phyloP scores from a whole-genome alignment of 2,797 vertebrate species.

The Brachymystax lenok region DNA sequence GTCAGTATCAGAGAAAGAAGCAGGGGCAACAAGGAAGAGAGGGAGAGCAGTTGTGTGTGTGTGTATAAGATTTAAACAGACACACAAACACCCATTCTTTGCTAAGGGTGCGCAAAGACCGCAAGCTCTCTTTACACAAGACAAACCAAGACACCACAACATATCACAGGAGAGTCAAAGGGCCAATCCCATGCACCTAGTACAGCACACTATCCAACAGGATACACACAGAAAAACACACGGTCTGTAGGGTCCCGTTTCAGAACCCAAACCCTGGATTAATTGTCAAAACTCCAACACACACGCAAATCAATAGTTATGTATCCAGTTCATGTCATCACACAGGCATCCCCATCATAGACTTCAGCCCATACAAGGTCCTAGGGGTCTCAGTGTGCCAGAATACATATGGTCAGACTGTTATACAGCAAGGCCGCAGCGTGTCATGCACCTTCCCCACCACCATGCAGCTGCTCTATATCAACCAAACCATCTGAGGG shows the following conservation, averaged over 20 bases:
- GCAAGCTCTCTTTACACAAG: not conserved
- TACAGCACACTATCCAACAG: not conserved
- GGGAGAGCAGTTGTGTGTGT: not conserved
- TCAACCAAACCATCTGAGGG: not conserved
- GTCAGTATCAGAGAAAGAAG: not conserved
- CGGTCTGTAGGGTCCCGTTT: not conserved
- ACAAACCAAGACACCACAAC: not conserved
- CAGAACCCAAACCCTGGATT: constrained; percentile 5
- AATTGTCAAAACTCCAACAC: constrained; percentile 5
- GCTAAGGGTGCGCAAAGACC: not conserved
- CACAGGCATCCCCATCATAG: not conserved
- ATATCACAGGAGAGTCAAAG: constrained; percentile 20
- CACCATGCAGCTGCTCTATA: constrained; percentile 4
- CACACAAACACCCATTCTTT: constrained; percentile 14
- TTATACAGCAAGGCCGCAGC: not conserved
- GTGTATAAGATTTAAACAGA: not conserved
- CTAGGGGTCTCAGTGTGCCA: not conserved
- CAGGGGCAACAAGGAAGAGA: not conserved
- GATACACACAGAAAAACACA: not conserved
- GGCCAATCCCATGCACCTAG: not conserved
- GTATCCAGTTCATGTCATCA: constrained; percentile 13
- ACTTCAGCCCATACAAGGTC: not conserved
- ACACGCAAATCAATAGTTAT: not conserved
- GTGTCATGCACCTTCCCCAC: not conserved
- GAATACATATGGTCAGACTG: too few relatives aligned